phyloP scores from a whole-genome alignment of 2,113 vertebrate species.

The Pyxicephalus adspersus region DNA sequence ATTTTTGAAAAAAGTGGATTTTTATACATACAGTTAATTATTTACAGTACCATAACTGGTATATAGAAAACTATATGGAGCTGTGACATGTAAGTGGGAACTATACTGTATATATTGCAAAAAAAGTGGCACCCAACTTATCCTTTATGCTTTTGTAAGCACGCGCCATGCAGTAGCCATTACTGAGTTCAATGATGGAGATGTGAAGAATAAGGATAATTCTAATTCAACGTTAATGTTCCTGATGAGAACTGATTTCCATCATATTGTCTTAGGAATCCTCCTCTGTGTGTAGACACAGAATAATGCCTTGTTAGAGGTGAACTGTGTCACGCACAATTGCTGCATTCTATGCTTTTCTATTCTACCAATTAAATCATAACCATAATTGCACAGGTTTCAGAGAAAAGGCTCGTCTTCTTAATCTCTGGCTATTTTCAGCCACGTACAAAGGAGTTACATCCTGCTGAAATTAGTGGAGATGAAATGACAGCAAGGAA shows the following conservation, averaged over 20 bases:
- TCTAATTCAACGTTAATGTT: conserved; percentile 42
- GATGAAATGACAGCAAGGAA: conserved; percentile 19
- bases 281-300: not conserved
- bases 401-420: conserved; percentile 19
- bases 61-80: no score
- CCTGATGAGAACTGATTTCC: conserved; percentile 35
- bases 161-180: not conserved
- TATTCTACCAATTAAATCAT: conserved; percentile 35
- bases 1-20: no score
- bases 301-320: conserved; percentile 28
- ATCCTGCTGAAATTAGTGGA: conserved; percentile 24
- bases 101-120: no score
- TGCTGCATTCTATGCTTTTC: conserved; percentile 42
- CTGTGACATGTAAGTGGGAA: no score
- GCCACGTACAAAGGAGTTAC: conserved; percentile 3
- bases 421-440: conserved; percentile 31
- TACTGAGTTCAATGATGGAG: conserved; percentile 26
- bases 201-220: conserved; percentile 28
- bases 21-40: no score
- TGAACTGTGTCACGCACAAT: conserved; percentile 11
- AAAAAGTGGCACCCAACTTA: no score
- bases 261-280: conserved; percentile 3
- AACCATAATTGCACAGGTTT: conserved; percentile 44
- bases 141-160: no score
- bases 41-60: no score